A percentile compares a stretch with the other conserved stretches of the same genome.
Evolutionary conservation across 2,888 invertebrate species (phyloP).

Genomic region (Drosophila helvetica): DNA sequence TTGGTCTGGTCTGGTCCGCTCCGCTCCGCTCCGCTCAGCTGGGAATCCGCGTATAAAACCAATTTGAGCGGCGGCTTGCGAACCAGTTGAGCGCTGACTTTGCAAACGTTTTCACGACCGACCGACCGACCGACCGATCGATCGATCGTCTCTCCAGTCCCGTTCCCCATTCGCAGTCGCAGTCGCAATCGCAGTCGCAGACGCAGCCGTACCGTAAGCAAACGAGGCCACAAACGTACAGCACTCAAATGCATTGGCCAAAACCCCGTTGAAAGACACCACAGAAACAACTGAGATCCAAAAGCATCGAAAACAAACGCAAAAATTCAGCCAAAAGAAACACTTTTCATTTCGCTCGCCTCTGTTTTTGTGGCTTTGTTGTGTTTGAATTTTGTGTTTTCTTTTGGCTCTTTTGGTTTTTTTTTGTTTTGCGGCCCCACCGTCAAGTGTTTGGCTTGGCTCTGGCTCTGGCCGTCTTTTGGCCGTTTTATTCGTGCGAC

Average conservation of each 20-base stretch:
- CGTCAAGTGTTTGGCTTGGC: conserved; percentile 71
- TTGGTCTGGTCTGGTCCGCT: conserved; percentile 28
- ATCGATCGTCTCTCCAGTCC: conserved; percentile 27
- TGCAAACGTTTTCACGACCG: conserved; percentile 68
- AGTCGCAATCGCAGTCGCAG: conserved; percentile 13
- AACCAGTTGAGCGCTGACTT: conserved; percentile 78
- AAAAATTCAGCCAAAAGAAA: conserved; percentile 29
- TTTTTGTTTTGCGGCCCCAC: background rate
- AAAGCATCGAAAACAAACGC: conserved; percentile 13
- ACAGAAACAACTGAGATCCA: conserved; percentile 16
- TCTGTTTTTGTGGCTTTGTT: conserved; percentile 22
- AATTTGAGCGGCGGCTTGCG: conserved; percentile 65
- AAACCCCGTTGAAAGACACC: conserved; percentile 23
- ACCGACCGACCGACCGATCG: conserved; percentile 9
- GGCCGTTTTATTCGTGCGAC: conserved; percentile 74
- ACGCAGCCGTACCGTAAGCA: conserved; percentile 25
- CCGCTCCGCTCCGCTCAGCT: conserved; percentile 5
- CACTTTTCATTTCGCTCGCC: conserved; percentile 51
- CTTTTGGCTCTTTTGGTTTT: conserved; percentile 16
- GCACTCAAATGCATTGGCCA: conserved; percentile 70
- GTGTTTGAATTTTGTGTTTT: conserved; percentile 29
- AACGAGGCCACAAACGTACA: conserved; percentile 47
- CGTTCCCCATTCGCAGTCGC: conserved; percentile 6
- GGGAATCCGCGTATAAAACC: conserved; percentile 68
- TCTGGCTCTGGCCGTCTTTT: conserved; percentile 32